phyloP scores from a whole-genome alignment of 2,113 vertebrate species.

The Potamarius usumacintae region DNA sequence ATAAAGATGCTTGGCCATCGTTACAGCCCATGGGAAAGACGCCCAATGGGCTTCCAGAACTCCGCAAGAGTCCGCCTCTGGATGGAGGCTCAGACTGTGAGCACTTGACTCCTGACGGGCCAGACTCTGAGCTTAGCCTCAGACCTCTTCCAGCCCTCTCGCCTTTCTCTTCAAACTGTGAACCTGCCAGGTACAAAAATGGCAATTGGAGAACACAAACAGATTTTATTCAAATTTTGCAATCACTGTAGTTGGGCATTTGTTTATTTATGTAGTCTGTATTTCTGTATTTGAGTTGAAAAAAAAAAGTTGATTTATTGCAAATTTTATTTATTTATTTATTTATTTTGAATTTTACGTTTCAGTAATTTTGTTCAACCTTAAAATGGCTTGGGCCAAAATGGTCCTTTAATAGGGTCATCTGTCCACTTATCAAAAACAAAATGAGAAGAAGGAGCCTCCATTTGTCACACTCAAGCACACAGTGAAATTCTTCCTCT shows the following conservation, averaged over 20 bases:
- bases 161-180: slow-evolving; percentile 60
- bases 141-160: slow-evolving; percentile 64
- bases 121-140: slow-evolving; percentile 75
- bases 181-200: slow-evolving; percentile 58
- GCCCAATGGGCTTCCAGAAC: slow-evolving; percentile 77
- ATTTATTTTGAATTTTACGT: not conserved
- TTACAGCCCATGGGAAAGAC: slow-evolving; percentile 80
- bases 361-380: not conserved
- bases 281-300: not conserved
- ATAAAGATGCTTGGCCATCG: slow-evolving; percentile 83
- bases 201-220: not conserved
- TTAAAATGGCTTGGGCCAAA: not conserved
- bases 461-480: too few species aligned
- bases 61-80: slow-evolving; percentile 77
- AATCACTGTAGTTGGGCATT: not conserved
- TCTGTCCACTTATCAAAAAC: not conserved
- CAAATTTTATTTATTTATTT: not conserved
- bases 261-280: not conserved
- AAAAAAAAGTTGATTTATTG: not conserved
- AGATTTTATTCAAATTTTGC: not conserved
- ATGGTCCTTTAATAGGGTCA: not conserved
- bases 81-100: slow-evolving; percentile 80
- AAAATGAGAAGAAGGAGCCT: not conserved
- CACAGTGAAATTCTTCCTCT: too few species aligned
- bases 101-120: slow-evolving; percentile 78